Evolutionary conservation across 2,888 invertebrate species (phyloP).

Genomic region (Agrotis segetum): DNA sequence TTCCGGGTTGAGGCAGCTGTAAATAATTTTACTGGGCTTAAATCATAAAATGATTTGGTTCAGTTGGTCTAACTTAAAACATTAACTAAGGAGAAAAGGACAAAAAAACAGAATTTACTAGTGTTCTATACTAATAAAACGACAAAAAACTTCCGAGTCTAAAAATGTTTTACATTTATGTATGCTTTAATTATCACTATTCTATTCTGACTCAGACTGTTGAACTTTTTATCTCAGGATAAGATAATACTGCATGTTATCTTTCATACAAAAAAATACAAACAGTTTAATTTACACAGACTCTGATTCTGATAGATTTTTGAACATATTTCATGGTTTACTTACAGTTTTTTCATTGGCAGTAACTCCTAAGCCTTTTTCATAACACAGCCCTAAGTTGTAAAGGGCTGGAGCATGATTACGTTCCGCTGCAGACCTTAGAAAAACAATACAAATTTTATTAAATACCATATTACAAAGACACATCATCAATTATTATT

Average conservation of each 20-base stretch:
- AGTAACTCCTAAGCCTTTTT: slow-evolving; percentile 92
- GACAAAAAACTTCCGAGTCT: no score
- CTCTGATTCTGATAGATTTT: not conserved
- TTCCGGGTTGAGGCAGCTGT: not conserved
- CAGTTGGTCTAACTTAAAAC: not conserved
- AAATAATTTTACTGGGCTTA: not conserved
- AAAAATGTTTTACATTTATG: not conserved
- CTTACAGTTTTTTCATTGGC: slow-evolving; percentile 91
- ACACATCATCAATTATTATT: no score
- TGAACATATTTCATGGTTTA: no score
- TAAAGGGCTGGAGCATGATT: slow-evolving; percentile 92
- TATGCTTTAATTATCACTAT: not conserved
- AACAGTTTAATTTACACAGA: not conserved
- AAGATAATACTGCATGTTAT: slow-evolving; percentile 20
- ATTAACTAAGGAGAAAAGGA: not conserved
- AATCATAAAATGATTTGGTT: not conserved
- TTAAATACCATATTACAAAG: not conserved
- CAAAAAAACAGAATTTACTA: no score
- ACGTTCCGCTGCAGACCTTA: slow-evolving; percentile 90
- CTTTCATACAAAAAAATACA: slow-evolving; percentile 10
- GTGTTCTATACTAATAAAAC: no score
- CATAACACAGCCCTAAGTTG: slow-evolving; percentile 93
- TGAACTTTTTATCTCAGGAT: slow-evolving; percentile 18
- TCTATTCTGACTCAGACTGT: slow-evolving; percentile 15
- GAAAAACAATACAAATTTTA: slow-evolving; percentile 19